phyloP scores from a whole-genome alignment of 1,140 invertebrate species.

The Piezodorus guildinii region DNA sequence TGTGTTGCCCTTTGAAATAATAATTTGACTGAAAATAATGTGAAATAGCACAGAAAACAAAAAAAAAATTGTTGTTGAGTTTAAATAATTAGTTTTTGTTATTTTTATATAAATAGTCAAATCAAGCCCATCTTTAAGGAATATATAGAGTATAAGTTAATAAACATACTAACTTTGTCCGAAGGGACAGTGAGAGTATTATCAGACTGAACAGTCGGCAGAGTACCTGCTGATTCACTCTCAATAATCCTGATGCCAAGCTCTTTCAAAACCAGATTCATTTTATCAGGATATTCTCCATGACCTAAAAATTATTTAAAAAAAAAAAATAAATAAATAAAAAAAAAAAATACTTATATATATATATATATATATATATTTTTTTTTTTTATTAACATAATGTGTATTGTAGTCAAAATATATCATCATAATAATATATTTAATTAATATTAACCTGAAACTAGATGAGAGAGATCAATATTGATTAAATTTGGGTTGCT shows the following conservation, averaged over 20 bases:
- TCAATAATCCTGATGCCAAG: constrained; percentile 31
- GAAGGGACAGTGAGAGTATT: not conserved
- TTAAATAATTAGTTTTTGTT: too few relatives aligned
- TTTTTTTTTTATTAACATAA: not conserved
- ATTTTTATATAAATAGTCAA: too few relatives aligned
- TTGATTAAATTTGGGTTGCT: constrained; percentile 44
- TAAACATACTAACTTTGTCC: not conserved
- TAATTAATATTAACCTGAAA: constrained; percentile 31
- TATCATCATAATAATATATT: not conserved
- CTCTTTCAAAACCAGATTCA: constrained; percentile 40
- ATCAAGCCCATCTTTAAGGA: not conserved
- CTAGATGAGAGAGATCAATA: constrained; percentile 47
- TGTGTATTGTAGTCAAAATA: not conserved
- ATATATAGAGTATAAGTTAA: not conserved
- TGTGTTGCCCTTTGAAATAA: too few relatives aligned
- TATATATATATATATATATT: too few relatives aligned
- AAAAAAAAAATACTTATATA: too few relatives aligned
- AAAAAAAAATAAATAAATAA: not conserved
- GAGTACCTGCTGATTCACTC: not conserved
- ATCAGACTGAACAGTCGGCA: not conserved
- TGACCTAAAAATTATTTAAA: constrained; percentile 35
- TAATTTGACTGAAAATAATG: too few relatives aligned
- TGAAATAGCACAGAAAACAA: too few relatives aligned
- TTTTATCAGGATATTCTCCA: constrained; percentile 51
- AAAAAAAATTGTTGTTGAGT: too few relatives aligned